Evolutionary conservation across 2,797 vertebrate species (phyloP).

Genomic region (Trachurus trachurus): DNA sequence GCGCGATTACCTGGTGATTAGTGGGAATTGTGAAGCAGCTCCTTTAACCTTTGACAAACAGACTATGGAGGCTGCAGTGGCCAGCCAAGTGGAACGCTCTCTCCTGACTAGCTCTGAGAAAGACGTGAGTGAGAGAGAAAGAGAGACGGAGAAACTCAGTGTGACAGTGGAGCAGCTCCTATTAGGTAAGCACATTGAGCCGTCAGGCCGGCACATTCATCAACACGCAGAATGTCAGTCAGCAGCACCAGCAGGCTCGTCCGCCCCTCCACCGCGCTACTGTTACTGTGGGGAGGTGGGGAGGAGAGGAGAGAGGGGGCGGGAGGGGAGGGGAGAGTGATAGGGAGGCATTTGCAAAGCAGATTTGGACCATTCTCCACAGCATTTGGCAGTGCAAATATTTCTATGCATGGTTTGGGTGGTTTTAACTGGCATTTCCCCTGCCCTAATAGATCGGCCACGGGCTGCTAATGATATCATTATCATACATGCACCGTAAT

Average conservation of each 20-base stretch:
- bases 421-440: constrained; percentile 52
- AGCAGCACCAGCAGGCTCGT: constrained; percentile 63
- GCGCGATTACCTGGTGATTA: constrained; percentile 84
- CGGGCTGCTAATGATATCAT: constrained; percentile 70
- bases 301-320: constrained; percentile 27
- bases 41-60: constrained; percentile 84
- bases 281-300: constrained; percentile 52
- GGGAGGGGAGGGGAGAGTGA: constrained; percentile 38
- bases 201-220: constrained; percentile 81
- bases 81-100: constrained; percentile 69
- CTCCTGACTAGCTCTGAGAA: constrained; percentile 50
- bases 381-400: constrained; percentile 63
- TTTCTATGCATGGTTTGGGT: constrained; percentile 59
- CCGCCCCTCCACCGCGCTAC: constrained; percentile 40
- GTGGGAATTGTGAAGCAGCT: constrained; percentile 76
- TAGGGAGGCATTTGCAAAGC: constrained; percentile 65
- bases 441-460: constrained; percentile 47
- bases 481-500: constrained; percentile 66
- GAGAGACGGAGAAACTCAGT: constrained; percentile 61
- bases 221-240: constrained; percentile 77
- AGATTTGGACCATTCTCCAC: constrained; percentile 66
- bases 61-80: constrained; percentile 67
- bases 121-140: constrained; percentile 43
- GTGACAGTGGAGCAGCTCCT: constrained; percentile 80
- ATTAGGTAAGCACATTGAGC: constrained; percentile 87